Conservation (phyloP, 2,797 vertebrate genomes). For the Distichodus sexfasciatus region DNA sequence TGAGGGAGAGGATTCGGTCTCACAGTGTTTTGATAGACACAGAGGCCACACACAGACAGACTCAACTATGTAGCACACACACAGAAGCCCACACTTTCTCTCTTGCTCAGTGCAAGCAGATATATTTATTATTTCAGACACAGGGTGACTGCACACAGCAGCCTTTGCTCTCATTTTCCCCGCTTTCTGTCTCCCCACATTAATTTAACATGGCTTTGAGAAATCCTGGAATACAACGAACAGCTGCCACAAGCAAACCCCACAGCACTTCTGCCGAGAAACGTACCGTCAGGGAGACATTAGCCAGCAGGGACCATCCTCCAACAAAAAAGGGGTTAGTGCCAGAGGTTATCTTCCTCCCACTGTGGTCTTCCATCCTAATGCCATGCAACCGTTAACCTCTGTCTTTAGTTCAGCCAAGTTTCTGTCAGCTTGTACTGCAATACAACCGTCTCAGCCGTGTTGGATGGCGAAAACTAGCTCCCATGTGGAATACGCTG, state of each 20-base stretch:
- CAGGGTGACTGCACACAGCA: slow-evolving; percentile 1
- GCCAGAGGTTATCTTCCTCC: slow-evolving; percentile 53
- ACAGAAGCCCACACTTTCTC: neutral
- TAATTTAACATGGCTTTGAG: slow-evolving; percentile 11
- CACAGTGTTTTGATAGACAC: slow-evolving; percentile 39
- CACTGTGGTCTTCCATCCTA: slow-evolving; percentile 12
- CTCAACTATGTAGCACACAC: neutral
- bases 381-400: neutral
- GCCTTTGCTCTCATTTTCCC: slow-evolving; percentile 1
- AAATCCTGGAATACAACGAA: slow-evolving; percentile 25
- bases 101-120: neutral
- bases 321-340: slow-evolving; percentile 55
- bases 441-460: slow-evolving; percentile 41
- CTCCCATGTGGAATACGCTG: neutral
- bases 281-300: slow-evolving; percentile 41
- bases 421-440: slow-evolving; percentile 6
- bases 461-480: slow-evolving; percentile 40
- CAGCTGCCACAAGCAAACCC: slow-evolving; percentile 43
- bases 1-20: neutral
- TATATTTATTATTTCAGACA: slow-evolving; percentile 34
- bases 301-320: slow-evolving; percentile 52
- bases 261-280: slow-evolving; percentile 54
- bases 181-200: slow-evolving; percentile 21
- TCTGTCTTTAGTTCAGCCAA: slow-evolving; percentile 3
- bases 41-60: slow-evolving; percentile 22